Conservation (phyloP, 2,888 invertebrate genomes). For the Cryptophagus acutangulus region DNA sequence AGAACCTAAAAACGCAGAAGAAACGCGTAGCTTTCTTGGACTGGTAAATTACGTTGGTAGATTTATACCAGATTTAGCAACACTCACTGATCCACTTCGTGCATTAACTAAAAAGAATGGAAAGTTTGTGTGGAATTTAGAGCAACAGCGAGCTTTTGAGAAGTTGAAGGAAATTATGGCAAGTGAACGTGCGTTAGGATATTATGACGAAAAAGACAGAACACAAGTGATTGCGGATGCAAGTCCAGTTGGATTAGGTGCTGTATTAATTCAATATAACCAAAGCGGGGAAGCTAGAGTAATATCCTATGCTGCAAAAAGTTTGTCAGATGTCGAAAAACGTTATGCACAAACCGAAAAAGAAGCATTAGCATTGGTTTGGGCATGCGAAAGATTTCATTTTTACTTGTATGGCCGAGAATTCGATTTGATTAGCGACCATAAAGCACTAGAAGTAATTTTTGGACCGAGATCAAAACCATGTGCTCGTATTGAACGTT, state of each 20-base stretch:
- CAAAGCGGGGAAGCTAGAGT: slow-evolving; percentile 15
- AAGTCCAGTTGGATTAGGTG: slow-evolving; percentile 29
- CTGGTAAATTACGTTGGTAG: slow-evolving; percentile 29
- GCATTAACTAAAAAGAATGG: slow-evolving; percentile 2
- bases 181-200: slow-evolving; percentile 19
- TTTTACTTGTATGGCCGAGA: slow-evolving; percentile 19
- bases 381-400: slow-evolving; percentile 33
- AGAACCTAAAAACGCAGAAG: slow-evolving; percentile 22
- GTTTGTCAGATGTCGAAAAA: slow-evolving; percentile 18
- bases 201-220: slow-evolving; percentile 24
- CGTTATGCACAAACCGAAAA: slow-evolving; percentile 35
- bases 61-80: slow-evolving; percentile 8
- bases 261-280: slow-evolving; percentile 23
- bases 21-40: slow-evolving; percentile 31
- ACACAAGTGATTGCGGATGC: slow-evolving; percentile 32
- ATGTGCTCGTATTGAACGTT: slow-evolving; percentile 15
- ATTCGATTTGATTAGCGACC: slow-evolving; percentile 12
- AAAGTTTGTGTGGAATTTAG: slow-evolving; percentile 1
- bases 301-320: slow-evolving; percentile 24
- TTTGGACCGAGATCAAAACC: slow-evolving; percentile 9
- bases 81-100: slow-evolving; percentile 7
- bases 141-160: slow-evolving; percentile 25
- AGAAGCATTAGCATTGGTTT: slow-evolving; percentile 41
- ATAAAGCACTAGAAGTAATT: slow-evolving; percentile 14
- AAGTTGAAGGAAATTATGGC: slow-evolving; percentile 28